Conservation (phyloP, 2,113 vertebrate species). For the Turnix velox region DNA sequence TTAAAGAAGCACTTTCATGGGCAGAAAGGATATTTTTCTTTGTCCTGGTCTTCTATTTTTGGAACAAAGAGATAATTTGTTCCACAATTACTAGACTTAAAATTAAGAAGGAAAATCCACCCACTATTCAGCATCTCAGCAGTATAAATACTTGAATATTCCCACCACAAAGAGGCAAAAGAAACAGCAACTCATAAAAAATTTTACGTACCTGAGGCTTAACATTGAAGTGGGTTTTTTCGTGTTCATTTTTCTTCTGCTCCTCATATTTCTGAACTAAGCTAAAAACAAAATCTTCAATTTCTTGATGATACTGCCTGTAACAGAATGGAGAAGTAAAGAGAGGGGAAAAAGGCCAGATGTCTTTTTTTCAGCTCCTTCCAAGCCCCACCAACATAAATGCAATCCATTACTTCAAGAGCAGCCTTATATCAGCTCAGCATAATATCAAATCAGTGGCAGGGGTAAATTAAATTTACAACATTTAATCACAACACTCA, state of each 20-base stretch:
- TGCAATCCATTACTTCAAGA: background rate
- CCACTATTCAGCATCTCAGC: background rate
- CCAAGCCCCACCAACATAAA: background rate
- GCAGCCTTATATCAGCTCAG: accelerated
- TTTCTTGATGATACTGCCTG: conserved; percentile 92
- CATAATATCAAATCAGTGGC: background rate
- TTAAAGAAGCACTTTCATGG: background rate
- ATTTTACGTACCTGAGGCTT: conserved; percentile 86
- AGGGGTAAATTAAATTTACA: background rate
- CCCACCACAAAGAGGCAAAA: background rate
- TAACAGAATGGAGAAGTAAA: background rate
- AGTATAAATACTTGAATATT: background rate
- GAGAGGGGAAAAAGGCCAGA: background rate
- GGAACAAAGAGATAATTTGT: background rate
- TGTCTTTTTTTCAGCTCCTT: background rate
- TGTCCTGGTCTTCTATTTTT: background rate
- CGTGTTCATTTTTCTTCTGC: conserved; percentile 71
- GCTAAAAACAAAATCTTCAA: conserved; percentile 88
- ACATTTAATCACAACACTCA: background rate
- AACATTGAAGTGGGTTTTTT: conserved; percentile 74
- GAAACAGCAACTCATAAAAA: background rate
- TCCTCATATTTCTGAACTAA: conserved; percentile 86
- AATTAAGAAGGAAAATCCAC: background rate
- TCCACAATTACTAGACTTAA: background rate
- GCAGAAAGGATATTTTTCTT: background rate